Evolutionary conservation across 2,888 invertebrate genomes (phyloP), one percentile per base, ranked within the genome.

Genomic region (Xestobium rufovillosum): DNA sequence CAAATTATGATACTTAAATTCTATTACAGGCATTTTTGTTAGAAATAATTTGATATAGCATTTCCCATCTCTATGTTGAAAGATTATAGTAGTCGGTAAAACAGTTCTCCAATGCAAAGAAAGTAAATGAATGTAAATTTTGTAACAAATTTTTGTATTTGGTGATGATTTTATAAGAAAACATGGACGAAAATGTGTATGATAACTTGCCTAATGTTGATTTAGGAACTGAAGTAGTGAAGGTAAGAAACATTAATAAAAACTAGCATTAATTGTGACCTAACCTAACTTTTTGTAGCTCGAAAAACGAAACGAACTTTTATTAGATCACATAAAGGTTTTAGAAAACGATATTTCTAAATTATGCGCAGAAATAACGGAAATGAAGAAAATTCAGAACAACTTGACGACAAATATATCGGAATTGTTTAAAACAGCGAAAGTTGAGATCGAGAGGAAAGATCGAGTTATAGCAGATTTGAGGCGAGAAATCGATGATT

Each of bases 361-460:
- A 38, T 36, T 61, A 6, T 47, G 50, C 31, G 36, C 42, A 8
- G 56, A 56, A 42, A 37, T 62, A 11, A 34, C 31, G 4, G 45
- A 50, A 15, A 49, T 65, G 39, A 55, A 59, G 44, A 49, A 50
- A 17, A 32, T 50, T 1, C 66, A 67, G 33, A 47, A 58, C 17
- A 60, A 50, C 16, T 50, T 72, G 26, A 55, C 63, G 10, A 46
- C 38, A 15, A 71, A 72, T 45, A 59, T 70, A 27, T 68, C 70
- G 0, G 66, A 67, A 15, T 45, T 72, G 15, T 60, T 59, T 32
- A 64, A 66, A 47, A 72, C 72, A 12, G 71, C 72, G 0, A 66
- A 63, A 49, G 49, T 54, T 4, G 72, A 72, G 55, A 57, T 71
- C 26, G 52, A 58, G 13, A 55, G 72, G n/a, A 72, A 72, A 49